Conservation (phyloP, 2,113 vertebrate genomes). For the Siniperca knerii region DNA sequence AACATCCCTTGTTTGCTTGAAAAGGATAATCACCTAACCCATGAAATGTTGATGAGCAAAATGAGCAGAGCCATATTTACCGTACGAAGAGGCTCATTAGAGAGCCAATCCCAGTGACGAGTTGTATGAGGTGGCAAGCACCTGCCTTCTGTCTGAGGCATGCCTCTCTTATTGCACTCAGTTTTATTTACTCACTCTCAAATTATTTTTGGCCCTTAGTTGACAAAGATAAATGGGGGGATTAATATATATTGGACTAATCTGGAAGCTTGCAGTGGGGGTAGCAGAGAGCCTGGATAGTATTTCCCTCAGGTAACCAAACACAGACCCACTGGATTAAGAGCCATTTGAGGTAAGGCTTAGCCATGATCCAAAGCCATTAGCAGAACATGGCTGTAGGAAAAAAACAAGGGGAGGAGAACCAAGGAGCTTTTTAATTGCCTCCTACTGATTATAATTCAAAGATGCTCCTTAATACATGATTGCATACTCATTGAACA, state of each 20-base stretch:
- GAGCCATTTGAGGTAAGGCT: conserved; percentile 97
- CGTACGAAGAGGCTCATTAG: conserved; percentile 85
- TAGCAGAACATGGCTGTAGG: conserved; percentile 89
- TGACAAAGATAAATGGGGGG: conserved; percentile 99
- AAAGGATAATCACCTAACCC: conserved; percentile 77
- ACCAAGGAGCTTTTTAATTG: conserved; percentile 87
- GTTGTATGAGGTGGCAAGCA: conserved; percentile 85
- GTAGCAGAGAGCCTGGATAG: conserved; percentile 86
- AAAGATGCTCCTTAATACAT: conserved; percentile 56
- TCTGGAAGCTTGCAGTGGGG: conserved; percentile 86
- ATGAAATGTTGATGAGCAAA: conserved; percentile 86
- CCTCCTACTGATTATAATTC: conserved; percentile 89
- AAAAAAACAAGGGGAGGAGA: conserved; percentile 73
- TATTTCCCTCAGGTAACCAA: conserved; percentile 98
- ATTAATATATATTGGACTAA: conserved; percentile 99
- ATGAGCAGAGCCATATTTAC: conserved; percentile 82
- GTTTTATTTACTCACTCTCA: conserved; percentile 92
- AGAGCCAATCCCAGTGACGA: conserved; percentile 87
- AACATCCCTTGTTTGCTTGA: conserved; percentile 82
- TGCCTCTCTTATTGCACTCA: conserved; percentile 83
- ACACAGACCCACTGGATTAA: conserved; percentile 95
- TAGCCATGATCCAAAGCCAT: conserved; percentile 93
- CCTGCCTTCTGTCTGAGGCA: conserved; percentile 90
- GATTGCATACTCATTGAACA: background rate
- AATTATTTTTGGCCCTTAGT: conserved; percentile 95